These are phyloP conservation scores for Venusia cambrica DNA, from an alignment of 2,888 invertebrate species.

Conservation along the genomic window DNA sequence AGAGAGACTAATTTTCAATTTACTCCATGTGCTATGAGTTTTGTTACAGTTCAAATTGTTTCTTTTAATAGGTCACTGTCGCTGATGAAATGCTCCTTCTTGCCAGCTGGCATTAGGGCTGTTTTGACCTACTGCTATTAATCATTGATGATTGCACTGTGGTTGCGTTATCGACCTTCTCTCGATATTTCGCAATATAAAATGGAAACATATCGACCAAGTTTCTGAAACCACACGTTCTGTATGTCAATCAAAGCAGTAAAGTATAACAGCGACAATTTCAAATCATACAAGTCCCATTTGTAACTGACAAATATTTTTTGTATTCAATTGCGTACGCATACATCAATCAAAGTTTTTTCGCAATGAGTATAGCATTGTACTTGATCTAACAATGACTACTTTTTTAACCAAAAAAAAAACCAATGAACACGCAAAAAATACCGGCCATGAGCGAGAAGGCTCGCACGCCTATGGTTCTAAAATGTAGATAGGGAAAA, in stretches of 20 bases:
- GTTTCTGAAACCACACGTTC: too few species aligned
- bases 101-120: slow-evolving; percentile 27
- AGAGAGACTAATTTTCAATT: too few species aligned
- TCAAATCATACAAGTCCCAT: too few species aligned
- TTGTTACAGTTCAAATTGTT: too few species aligned
- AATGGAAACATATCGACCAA: background rate
- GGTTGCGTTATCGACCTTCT: slow-evolving; percentile 6
- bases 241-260: too few species aligned
- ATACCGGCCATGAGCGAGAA: too few species aligned
- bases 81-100: slow-evolving; percentile 25
- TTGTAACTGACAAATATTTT: slow-evolving; percentile 2
- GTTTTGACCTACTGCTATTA: slow-evolving; percentile 25
- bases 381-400: slow-evolving; percentile 14
- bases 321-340: background rate
- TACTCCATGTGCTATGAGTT: too few species aligned
- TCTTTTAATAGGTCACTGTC: slow-evolving; percentile 14
- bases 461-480: too few species aligned
- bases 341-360: slow-evolving; percentile 22
- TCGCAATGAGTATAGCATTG: slow-evolving; percentile 13
- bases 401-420: slow-evolving; percentile 4
- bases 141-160: slow-evolving; percentile 14
- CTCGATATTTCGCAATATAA: slow-evolving; percentile 10
- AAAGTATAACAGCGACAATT: too few species aligned
- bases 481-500: too few species aligned
- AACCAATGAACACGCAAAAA: slow-evolving; percentile 2